These are phyloP conservation scores for Troides aeacus DNA, from an alignment of 2,888 invertebrate species.

Conservation along the genomic window DNA sequence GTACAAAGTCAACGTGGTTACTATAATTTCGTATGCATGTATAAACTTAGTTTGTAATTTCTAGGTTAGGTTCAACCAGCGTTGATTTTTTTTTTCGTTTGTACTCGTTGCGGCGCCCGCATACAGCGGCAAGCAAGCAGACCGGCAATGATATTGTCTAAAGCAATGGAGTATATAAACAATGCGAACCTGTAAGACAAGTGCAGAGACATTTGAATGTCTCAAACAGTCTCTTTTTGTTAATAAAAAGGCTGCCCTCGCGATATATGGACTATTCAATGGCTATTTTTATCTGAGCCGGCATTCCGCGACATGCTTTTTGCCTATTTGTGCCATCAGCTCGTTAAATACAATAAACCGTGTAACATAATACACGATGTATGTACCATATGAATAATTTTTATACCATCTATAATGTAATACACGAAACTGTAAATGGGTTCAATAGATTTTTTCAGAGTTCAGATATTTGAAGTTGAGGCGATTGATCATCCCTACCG, in stretches of 20 bases:
- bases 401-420: not conserved
- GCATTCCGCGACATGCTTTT: slow-evolving; percentile 32
- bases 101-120: slow-evolving; percentile 8
- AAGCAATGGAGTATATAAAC: slow-evolving; percentile 39
- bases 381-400: slow-evolving; percentile 14
- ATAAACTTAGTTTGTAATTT: no score
- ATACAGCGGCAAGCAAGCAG: slow-evolving; percentile 14
- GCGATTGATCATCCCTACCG: no score
- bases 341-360: slow-evolving; percentile 24
- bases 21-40: no score
- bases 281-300: slow-evolving; percentile 54
- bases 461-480: no score
- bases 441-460: no score
- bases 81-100: not conserved
- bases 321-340: slow-evolving; percentile 25
- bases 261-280: slow-evolving; percentile 48
- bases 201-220: slow-evolving; percentile 59
- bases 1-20: no score
- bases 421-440: no score
- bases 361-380: slow-evolving; percentile 18
- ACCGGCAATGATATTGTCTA: slow-evolving; percentile 24
- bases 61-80: not conserved
- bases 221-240: slow-evolving; percentile 44
- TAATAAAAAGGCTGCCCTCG: slow-evolving; percentile 44
- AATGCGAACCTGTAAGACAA: slow-evolving; percentile 46